These are phyloP conservation scores for Anadara kagoshimensis DNA, from an alignment of 1,140 invertebrate species.

Conservation along the genomic window DNA sequence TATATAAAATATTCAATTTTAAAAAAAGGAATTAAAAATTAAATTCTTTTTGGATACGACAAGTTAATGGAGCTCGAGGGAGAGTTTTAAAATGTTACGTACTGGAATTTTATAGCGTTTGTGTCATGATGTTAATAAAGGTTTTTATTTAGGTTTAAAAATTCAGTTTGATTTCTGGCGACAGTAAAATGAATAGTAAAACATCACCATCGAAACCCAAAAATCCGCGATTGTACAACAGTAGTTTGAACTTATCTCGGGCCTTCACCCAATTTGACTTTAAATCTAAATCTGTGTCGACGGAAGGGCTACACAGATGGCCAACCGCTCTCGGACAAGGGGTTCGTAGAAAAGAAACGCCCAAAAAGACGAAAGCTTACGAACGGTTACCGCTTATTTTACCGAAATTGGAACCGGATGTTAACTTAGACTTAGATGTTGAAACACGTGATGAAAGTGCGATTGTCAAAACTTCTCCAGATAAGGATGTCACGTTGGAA, in stretches of 20 bases:
- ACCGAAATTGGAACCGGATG: slow-evolving; percentile 34
- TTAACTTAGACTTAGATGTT: slow-evolving; percentile 29
- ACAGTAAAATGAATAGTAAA: too few species aligned
- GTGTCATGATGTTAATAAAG: too few species aligned
- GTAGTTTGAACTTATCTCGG: slow-evolving; percentile 33
- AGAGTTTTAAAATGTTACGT: too few species aligned
- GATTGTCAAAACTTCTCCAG: slow-evolving; percentile 3
- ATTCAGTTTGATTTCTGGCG: too few species aligned
- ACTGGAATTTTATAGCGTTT: too few species aligned
- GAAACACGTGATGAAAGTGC: slow-evolving; percentile 30
- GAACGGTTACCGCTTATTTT: slow-evolving; percentile 27
- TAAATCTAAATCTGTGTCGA: slow-evolving; percentile 22
- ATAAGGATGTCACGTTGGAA: not conserved
- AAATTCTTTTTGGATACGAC: too few species aligned
- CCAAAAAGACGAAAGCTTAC: not conserved
- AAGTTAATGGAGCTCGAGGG: too few species aligned
- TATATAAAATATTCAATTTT: too few species aligned
- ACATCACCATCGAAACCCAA: too few species aligned
- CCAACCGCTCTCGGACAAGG: slow-evolving; percentile 8
- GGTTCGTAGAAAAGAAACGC: slow-evolving; percentile 7
- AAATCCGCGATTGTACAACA: slow-evolving; percentile 24
- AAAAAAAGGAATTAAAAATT: too few species aligned
- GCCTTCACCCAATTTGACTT: slow-evolving; percentile 39
- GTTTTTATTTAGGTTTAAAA: too few species aligned
- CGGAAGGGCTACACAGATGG: slow-evolving; percentile 26